These are phyloP conservation scores for Diceros bicornis DNA, from an alignment of 2,797 vertebrate genomes.

Conservation along the genomic window DNA sequence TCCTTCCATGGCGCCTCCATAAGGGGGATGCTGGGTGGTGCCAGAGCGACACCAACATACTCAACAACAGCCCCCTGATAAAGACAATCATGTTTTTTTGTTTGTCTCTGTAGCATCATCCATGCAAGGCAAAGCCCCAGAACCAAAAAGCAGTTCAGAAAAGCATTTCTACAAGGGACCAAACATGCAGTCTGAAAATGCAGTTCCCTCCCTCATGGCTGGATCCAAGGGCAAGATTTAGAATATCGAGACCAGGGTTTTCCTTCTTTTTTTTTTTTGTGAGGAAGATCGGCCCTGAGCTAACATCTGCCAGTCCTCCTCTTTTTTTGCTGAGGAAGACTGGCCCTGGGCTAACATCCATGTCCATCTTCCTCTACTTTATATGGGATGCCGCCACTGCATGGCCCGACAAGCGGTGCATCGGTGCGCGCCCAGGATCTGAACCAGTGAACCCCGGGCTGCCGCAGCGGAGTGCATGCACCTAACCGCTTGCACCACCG, in stretches of 20 bases:
- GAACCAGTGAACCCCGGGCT: too few relatives aligned
- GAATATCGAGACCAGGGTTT: not conserved
- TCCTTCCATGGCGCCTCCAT: not conserved
- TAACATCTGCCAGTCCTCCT: too few relatives aligned
- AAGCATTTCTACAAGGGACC: conserved; percentile 1
- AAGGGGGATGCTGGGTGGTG: not conserved
- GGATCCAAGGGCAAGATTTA: conserved; percentile 14
- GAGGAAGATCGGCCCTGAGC: too few relatives aligned
- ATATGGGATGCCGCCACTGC: too few relatives aligned
- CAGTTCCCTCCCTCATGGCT: not conserved
- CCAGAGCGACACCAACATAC: not conserved
- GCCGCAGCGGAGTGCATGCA: too few relatives aligned
- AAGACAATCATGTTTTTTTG: conserved; percentile 2
- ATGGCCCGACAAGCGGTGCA: too few relatives aligned
- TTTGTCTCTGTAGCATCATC: not conserved
- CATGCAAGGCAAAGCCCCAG: conserved; percentile 11
- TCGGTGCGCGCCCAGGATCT: too few relatives aligned
- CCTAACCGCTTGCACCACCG: too few relatives aligned
- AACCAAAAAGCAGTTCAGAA: not conserved
- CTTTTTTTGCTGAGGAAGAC: too few relatives aligned
- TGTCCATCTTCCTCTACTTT: too few relatives aligned
- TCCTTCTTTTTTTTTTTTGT: too few relatives aligned
- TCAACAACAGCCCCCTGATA: not conserved
- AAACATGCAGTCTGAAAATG: conserved; percentile 21
- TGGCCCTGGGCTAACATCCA: too few relatives aligned